phyloP scores from a whole-genome alignment of 2,113 vertebrate genomes.

The Polypterus senegalus region DNA sequence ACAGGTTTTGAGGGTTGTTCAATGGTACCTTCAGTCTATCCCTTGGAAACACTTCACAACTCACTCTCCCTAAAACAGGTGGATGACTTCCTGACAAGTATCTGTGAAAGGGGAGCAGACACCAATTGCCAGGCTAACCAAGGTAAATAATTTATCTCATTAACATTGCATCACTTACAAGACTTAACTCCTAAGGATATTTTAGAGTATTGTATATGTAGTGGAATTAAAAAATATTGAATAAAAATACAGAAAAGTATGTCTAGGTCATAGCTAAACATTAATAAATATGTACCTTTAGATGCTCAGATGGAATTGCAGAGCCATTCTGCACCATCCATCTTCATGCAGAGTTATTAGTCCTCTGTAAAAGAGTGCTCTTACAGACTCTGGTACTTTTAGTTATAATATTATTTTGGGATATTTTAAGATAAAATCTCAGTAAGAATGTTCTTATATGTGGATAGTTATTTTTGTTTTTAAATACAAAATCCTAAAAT shows the following conservation, averaged over 20 bases:
- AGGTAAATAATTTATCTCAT: conserved; percentile 45
- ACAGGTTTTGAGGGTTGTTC: conserved; percentile 96
- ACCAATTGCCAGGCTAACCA: conserved; percentile 55
- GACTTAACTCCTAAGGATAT: no score
- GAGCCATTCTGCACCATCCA: no score
- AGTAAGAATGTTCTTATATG: no score
- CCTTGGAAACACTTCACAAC: conserved; percentile 95
- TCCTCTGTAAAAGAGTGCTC: no score
- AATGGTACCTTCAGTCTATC: conserved; percentile 96
- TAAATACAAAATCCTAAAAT: no score
- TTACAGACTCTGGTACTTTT: no score
- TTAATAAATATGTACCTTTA: background rate
- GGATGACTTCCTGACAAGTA: conserved; percentile 68
- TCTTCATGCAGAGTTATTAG: no score
- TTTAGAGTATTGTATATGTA: background rate
- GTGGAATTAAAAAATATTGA: background rate
- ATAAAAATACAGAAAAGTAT: background rate
- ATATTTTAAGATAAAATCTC: no score
- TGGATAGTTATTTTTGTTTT: no score
- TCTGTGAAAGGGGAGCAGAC: conserved; percentile 70
- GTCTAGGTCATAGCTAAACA: background rate
- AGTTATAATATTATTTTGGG: no score
- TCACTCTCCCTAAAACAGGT: conserved; percentile 91
- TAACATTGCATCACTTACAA: background rate
- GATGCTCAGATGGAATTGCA: no score